Evolutionary conservation across 2,797 vertebrate genomes (phyloP), one percentile per base, ranked within the genome.

Genomic region (Anabacerthia variegaticeps): DNA sequence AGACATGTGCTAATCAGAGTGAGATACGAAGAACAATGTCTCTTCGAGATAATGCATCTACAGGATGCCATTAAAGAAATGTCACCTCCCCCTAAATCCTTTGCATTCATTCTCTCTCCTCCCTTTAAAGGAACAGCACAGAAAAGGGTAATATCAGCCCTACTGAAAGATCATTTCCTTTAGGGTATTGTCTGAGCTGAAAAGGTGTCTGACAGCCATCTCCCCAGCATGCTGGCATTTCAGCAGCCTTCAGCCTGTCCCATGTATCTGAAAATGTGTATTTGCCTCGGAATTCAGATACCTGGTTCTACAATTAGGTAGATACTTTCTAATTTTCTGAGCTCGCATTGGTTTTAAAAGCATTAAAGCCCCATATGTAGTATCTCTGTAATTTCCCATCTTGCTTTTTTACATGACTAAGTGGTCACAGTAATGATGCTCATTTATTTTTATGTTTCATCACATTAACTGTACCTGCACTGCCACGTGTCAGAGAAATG

Each of bases 1-100:
- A 95, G 63, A 66, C 89, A 72, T n/a, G 59, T 56, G 71, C 78
- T 95, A 89, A 92, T 85, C 84, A 89, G 87, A 93, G 48, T 17
- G 56, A 92, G 63, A 82, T 74, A 93, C 52, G 91, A 93, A 91
- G 59, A 58, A 88, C 74, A 86, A 92, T 55, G 48, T 81, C 81
- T 87, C 71, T 52, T 39, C 44, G 77, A 92, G 69, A 88, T 46
- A 88, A 90, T 72, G 66, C 51, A 81, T 59, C 43, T 86, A 85
- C 30, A 87, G 92, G 67, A 93, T 39, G 44, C 63, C 11, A 16
- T 73, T 79, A 89, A 87, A 91, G 77, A 95, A 87, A 88, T 30
- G 59, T 32, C 67, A 89, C 77, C 84, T 88, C 93, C 88, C 89
- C 84, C 85, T 73, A 91, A 94, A 92, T 67, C 63, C 59, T 82